Percentiles rank a stretch among this genome's conserved stretches.
These are phyloP conservation scores for Brachycybe producta DNA, from an alignment of 2,888 invertebrate genomes.

Conservation along the genomic window DNA sequence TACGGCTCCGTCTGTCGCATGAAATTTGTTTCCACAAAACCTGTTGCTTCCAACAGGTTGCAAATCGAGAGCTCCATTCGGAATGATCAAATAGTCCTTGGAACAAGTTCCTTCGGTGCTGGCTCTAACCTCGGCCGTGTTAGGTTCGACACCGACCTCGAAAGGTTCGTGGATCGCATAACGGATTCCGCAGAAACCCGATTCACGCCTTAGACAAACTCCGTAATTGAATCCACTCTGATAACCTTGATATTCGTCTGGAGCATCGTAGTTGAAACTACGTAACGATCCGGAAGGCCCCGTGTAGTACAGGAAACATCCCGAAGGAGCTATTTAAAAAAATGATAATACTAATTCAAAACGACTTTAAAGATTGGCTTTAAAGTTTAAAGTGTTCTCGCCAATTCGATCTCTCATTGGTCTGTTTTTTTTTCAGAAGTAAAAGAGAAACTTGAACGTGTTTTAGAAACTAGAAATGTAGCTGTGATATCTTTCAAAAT, in stretches of 20 bases:
- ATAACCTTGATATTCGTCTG: constrained; percentile 18
- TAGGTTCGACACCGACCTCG: constrained; percentile 19
- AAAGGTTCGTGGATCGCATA: constrained; percentile 18
- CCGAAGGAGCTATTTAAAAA: constrained; percentile 17
- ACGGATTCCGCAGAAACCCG: constrained; percentile 23
- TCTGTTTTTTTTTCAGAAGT: too few species aligned
- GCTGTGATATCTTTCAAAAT: too few species aligned
- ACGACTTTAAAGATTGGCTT: not conserved
- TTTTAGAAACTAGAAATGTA: too few species aligned
- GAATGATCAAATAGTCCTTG: constrained; percentile 19
- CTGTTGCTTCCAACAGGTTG: constrained; percentile 19
- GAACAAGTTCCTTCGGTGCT: constrained; percentile 15
- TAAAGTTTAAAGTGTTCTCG: not conserved
- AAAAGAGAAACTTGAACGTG: too few species aligned
- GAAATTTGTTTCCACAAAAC: constrained; percentile 20
- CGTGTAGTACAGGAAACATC: constrained; percentile 25
- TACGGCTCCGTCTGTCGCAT: constrained; percentile 15
- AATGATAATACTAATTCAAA: not conserved
- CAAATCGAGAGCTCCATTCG: constrained; percentile 20
- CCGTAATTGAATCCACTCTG: constrained; percentile 24
- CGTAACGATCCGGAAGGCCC: constrained; percentile 22
- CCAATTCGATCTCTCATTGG: not conserved
- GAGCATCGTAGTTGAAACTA: constrained; percentile 25
- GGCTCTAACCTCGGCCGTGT: constrained; percentile 14
- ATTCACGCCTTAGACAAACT: constrained; percentile 25